Conservation (phyloP, 2,113 vertebrate species). For the Platysternon megacephalum region DNA sequence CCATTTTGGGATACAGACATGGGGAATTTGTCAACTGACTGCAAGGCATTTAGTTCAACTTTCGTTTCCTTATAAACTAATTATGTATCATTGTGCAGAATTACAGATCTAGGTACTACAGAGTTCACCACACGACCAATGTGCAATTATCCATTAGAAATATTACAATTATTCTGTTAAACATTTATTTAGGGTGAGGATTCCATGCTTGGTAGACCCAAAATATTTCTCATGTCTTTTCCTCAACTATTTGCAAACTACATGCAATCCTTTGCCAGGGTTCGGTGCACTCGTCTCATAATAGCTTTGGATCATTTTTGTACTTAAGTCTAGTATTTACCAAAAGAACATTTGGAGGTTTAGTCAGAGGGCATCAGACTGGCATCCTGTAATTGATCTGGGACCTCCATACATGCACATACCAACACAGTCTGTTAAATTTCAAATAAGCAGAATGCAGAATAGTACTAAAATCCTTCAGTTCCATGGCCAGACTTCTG, state of each 20-base stretch:
- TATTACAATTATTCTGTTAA: not conserved
- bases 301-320: not conserved
- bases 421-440: not conserved
- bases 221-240: not conserved
- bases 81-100: not conserved
- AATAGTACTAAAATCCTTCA: not conserved
- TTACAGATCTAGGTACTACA: not conserved
- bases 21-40: slow-evolving; percentile 1
- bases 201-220: not conserved
- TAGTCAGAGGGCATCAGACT: not conserved
- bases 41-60: not conserved
- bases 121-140: not conserved
- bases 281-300: not conserved
- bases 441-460: not conserved
- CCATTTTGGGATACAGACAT: slow-evolving; percentile 47
- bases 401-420: not conserved
- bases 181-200: not conserved
- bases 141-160: not conserved
- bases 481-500: not conserved
- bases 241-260: not conserved
- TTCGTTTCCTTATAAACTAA: not conserved
- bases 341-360: not conserved
- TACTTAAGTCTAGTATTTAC: not conserved
- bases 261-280: not conserved
- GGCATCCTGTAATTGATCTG: not conserved